Percentiles rank a stretch among this genome's conserved stretches.
phyloP scores from a whole-genome alignment of 1,140 invertebrate species.

The Ostrea edulis region DNA sequence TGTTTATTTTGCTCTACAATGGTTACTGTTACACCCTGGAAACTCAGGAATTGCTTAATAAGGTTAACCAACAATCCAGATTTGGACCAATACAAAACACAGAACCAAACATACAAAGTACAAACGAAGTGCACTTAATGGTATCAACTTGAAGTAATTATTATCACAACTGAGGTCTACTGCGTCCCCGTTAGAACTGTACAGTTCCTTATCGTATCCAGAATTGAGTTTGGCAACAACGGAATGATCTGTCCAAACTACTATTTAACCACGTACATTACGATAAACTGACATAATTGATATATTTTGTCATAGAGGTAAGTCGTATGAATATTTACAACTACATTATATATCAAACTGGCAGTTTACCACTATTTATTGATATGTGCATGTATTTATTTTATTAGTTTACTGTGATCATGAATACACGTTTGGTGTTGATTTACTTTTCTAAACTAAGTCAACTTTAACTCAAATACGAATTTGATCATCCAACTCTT shows the following conservation, averaged over 20 bases:
- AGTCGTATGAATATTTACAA: not conserved
- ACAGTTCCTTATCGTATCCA: not conserved
- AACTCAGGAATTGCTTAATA: not conserved
- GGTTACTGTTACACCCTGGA: not conserved
- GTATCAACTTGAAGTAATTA: not conserved
- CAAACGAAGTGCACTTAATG: not conserved
- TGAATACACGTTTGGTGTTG: not conserved
- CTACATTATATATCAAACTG: not conserved
- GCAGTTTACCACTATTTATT: not conserved
- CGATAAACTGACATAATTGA: not conserved
- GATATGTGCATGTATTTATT: not conserved
- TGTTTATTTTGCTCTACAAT: conserved; percentile 2
- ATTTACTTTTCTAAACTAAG: not conserved
- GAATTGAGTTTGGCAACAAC: not conserved
- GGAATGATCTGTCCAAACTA: not conserved
- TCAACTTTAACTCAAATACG: not conserved
- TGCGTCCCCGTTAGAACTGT: not conserved
- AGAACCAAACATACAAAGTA: not conserved
- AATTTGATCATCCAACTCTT: not conserved
- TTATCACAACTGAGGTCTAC: not conserved
- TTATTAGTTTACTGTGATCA: not conserved
- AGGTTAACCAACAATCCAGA: not conserved
- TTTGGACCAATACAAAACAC: not conserved
- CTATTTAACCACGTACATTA: not conserved
- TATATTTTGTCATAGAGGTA: not conserved